phyloP scores from a whole-genome alignment of 2,797 vertebrate species.

The Hozukius guyotensis region DNA sequence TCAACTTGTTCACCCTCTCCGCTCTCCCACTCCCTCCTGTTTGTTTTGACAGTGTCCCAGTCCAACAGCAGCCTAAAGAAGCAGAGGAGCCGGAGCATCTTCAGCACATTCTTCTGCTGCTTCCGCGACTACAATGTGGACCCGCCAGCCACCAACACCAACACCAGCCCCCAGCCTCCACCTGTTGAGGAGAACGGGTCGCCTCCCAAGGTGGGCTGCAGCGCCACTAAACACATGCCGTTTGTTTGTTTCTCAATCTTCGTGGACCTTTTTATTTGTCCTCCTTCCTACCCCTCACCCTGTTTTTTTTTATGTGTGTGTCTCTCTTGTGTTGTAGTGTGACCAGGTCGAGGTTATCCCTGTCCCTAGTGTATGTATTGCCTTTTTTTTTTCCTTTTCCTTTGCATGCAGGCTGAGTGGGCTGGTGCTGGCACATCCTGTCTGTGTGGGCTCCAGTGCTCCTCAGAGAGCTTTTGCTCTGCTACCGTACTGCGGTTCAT shows the following conservation, averaged over 20 bases:
- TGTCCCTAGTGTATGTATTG: conserved; percentile 97
- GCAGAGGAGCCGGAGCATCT: conserved; percentile 92
- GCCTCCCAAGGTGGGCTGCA: conserved; percentile 90
- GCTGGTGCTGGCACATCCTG: conserved; percentile 61
- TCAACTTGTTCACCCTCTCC: conserved; percentile 20
- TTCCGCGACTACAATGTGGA: conserved; percentile 96
- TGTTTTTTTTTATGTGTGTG: conserved; percentile 66
- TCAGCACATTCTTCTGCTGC: conserved; percentile 97
- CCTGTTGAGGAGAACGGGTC: conserved; percentile 96
- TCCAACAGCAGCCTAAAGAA: conserved; percentile 94
- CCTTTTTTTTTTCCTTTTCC: conserved; percentile 72
- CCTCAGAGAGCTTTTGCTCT: conserved; percentile 50
- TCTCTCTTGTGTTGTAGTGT: conserved; percentile 89
- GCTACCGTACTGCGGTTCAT: conserved; percentile 34
- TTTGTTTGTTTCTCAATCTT: conserved; percentile 12
- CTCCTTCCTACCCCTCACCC: conserved; percentile 65
- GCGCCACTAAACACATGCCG: not conserved
- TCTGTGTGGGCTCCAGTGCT: conserved; percentile 64
- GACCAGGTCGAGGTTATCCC: conserved; percentile 98
- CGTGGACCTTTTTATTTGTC: conserved; percentile 28
- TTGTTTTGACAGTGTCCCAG: conserved; percentile 86
- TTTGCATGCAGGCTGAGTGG: conserved; percentile 80
- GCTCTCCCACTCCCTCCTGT: not conserved
- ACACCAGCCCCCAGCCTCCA: conserved; percentile 87
- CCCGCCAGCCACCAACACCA: conserved; percentile 86